Base-by-base conservation (phyloP, 2,888 invertebrate species). In the Agapostemon virescens region DNA sequence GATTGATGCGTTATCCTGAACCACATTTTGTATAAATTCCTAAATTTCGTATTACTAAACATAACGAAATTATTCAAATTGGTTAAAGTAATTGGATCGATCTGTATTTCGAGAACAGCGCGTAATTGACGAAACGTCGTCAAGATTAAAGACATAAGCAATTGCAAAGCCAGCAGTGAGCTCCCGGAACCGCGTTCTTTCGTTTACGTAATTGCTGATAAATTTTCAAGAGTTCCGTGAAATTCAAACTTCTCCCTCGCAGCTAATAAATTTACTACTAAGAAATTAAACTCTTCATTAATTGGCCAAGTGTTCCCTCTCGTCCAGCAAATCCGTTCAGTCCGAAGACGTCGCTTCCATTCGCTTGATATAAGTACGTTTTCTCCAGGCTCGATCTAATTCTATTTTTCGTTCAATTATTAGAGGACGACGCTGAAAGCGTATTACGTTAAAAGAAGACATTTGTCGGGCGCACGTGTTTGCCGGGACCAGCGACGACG, bases 401-500 rank as follows among this genome's bases (percentile, higher is more conserved):
- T 74, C 20, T 45, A 55, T 36, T 49, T 52, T 45, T 66, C 45
- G 64, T 45, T 38, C 58, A 45, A 58, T 49, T 66, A 75, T 75
- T 23, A 78, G 66, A 66, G 13, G 17, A 55, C 26, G 11, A 2
- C 13, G 69, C 13, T 30, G n/a, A 38, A 33, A 69, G 55, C 52
- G 17, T 42, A 55, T 78, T 69, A 40, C 30, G 42, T 11, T 77
- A 64, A 79, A 72, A 79, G 66, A 20, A 58, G 30, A 52, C 52
- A 52, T 72, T 79, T 72, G 68, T 77, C 77, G 76, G 40, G 49
- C 40, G 67, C 67, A 64, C 30, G 61, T 30, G 49, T 40, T 26
- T 26, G 40, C 15, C 20, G 33, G 66, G 61, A 42, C 26, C 69
- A 49, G 26, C 66, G 40, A 36, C 52, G 61, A 45, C 26, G 45